A percentile compares a stretch with the other conserved stretches of the same genome.
These are phyloP conservation scores for Gibbula magus DNA, from an alignment of 2,888 invertebrate species.

Conservation along the genomic window DNA sequence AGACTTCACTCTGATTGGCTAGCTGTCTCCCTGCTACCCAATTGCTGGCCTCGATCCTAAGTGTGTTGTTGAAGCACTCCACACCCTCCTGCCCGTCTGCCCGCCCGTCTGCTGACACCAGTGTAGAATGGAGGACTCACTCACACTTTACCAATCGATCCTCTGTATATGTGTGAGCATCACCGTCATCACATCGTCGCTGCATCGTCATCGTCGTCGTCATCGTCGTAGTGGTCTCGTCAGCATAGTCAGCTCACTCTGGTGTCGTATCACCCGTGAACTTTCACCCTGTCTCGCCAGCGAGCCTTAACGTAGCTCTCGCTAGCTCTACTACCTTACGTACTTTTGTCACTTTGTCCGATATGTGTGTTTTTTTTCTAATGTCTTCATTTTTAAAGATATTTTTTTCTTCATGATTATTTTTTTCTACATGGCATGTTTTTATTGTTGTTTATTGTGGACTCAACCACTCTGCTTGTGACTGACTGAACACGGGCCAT, in stretches of 20 bases:
- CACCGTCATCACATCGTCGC: neutral
- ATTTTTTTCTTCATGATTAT: slow-evolving; percentile 20
- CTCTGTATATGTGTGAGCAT: slow-evolving; percentile 2
- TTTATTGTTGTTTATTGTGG: slow-evolving; percentile 22
- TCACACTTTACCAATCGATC: neutral
- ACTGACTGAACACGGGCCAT: neutral
- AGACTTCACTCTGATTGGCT: slow-evolving; percentile 26
- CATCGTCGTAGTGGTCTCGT: slow-evolving; percentile 12
- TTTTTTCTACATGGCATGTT: slow-evolving; percentile 14
- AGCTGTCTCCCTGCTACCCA: neutral
- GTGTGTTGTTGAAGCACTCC: neutral
- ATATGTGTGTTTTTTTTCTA: slow-evolving; percentile 13
- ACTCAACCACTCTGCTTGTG: slow-evolving; percentile 11
- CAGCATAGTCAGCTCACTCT: slow-evolving; percentile 17
- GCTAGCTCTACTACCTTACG: neutral
- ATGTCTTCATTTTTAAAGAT: neutral
- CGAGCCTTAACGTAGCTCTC: neutral
- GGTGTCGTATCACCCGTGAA: slow-evolving; percentile 5
- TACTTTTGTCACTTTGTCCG: slow-evolving; percentile 3
- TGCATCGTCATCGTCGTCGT: slow-evolving; percentile 8
- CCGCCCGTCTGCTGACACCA: neutral
- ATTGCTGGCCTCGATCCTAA: neutral
- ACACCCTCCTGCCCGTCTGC: neutral
- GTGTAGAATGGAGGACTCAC: slow-evolving; percentile 7
- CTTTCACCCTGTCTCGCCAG: slow-evolving; percentile 12